Percentiles rank a stretch among this genome's conserved stretches.
These are phyloP conservation scores for Lasioglossum albipes DNA, from an alignment of 1,140 invertebrate genomes.

Conservation along the genomic window DNA sequence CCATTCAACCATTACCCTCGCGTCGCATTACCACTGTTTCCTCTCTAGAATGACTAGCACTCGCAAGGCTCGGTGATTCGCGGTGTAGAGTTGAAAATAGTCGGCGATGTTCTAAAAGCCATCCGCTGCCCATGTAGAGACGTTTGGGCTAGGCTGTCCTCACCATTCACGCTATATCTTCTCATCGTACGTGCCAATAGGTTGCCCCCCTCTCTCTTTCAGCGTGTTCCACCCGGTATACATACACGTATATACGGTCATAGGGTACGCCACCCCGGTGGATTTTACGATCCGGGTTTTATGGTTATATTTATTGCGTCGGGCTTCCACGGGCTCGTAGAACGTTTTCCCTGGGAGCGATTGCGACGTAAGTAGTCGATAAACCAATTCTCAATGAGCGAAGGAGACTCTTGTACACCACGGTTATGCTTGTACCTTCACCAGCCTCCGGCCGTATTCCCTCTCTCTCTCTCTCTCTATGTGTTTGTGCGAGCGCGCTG, in stretches of 20 bases:
- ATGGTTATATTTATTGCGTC: slow-evolving; percentile 71
- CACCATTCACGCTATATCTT: slow-evolving; percentile 60
- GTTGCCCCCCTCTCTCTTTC: neutral
- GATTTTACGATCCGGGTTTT: slow-evolving; percentile 67
- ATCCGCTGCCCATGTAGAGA: slow-evolving; percentile 50
- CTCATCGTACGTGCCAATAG: slow-evolving; percentile 68
- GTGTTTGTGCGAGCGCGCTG: too few relatives aligned
- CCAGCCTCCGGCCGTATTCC: neutral
- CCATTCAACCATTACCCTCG: too few relatives aligned
- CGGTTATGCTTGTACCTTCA: slow-evolving; percentile 50
- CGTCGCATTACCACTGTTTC: too few relatives aligned
- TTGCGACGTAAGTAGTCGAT: slow-evolving; percentile 71
- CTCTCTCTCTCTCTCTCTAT: too few relatives aligned
- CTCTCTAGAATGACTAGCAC: neutral
- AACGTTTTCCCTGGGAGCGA: slow-evolving; percentile 65
- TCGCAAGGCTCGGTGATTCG: slow-evolving; percentile 8
- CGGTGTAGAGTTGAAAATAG: slow-evolving; percentile 28
- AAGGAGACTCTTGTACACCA: slow-evolving; percentile 57
- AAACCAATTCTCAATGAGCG: slow-evolving; percentile 72
- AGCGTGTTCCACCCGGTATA: neutral
- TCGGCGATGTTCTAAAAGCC: slow-evolving; percentile 47
- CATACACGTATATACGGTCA: slow-evolving; percentile 16
- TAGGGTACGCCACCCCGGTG: slow-evolving; percentile 39
- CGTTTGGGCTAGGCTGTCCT: slow-evolving; percentile 47
- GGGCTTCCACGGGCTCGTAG: slow-evolving; percentile 42